These are phyloP conservation scores for Drosophila subsilvestris DNA, from an alignment of 2,888 invertebrate species.

Conservation along the genomic window DNA sequence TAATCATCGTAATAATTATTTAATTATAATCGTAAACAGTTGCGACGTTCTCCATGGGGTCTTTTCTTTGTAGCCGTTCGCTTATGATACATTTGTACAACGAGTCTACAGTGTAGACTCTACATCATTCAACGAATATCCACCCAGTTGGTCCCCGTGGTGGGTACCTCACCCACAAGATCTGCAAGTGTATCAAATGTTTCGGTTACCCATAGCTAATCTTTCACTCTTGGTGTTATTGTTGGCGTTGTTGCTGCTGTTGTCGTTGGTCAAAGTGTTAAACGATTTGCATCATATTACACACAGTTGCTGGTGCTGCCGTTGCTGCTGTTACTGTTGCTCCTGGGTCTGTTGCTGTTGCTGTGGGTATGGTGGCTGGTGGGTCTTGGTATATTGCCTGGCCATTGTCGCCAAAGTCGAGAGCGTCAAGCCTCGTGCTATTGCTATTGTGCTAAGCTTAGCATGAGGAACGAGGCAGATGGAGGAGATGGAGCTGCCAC, in stretches of 20 bases:
- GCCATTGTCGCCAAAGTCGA: conserved; percentile 66
- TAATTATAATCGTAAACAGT: too few relatives aligned
- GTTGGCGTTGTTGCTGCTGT: conserved; percentile 36
- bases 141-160: background rate
- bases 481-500: conserved; percentile 5
- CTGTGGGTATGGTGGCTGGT: conserved; percentile 4
- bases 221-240: conserved; percentile 12
- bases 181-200: background rate
- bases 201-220: background rate
- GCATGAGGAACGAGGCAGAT: conserved; percentile 43
- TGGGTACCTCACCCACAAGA: background rate
- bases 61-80: background rate
- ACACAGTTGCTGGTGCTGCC: conserved; percentile 63
- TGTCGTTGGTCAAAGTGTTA: conserved; percentile 75
- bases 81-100: background rate
- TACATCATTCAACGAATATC: background rate
- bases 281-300: conserved; percentile 78
- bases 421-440: conserved; percentile 44
- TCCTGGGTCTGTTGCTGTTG: conserved; percentile 4
- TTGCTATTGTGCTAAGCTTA: conserved; percentile 72
- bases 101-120: too few relatives aligned
- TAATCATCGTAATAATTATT: too few relatives aligned
- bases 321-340: conserved; percentile 18
- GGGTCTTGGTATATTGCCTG: conserved; percentile 49
- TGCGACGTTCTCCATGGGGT: background rate